Conservation (phyloP, 1,140 invertebrate genomes). For the Brachionus manjavacas region DNA sequence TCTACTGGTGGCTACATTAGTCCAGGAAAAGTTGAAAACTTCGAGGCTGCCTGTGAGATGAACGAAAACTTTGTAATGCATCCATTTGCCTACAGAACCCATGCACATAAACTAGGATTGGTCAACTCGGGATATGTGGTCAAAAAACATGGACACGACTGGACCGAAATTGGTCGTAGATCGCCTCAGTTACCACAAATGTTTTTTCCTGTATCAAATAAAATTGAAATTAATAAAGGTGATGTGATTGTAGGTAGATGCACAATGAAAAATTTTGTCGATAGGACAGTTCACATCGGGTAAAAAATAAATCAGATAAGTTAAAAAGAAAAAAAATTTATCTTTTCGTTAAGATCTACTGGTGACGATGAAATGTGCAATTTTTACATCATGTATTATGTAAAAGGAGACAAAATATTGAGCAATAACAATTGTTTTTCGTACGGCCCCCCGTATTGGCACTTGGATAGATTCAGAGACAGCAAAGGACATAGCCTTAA, state of each 20-base stretch:
- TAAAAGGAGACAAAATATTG: conserved; percentile 32
- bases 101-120: conserved; percentile 54
- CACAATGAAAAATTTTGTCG: conserved; percentile 43
- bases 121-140: conserved; percentile 52
- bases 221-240: conserved; percentile 37
- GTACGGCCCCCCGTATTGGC: conserved; percentile 30
- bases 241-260: conserved; percentile 42
- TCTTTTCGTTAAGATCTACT: conserved; percentile 1
- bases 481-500: not conserved
- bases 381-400: conserved; percentile 41
- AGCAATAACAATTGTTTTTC: not conserved
- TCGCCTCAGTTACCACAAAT: conserved; percentile 56
- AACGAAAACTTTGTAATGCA: conserved; percentile 47
- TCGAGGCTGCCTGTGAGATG: conserved; percentile 52
- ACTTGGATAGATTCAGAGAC: conserved; percentile 36
- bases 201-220: conserved; percentile 13
- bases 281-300: conserved; percentile 33
- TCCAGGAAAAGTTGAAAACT: conserved; percentile 59
- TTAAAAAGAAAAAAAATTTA: not conserved
- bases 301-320: not conserved
- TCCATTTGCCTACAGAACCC: conserved; percentile 56
- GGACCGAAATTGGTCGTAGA: conserved; percentile 56
- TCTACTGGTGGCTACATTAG: conserved; percentile 74
- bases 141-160: conserved; percentile 47
- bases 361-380: conserved; percentile 43